phyloP scores from a whole-genome alignment of 1,140 invertebrate species.

The Ephestia elutella region DNA sequence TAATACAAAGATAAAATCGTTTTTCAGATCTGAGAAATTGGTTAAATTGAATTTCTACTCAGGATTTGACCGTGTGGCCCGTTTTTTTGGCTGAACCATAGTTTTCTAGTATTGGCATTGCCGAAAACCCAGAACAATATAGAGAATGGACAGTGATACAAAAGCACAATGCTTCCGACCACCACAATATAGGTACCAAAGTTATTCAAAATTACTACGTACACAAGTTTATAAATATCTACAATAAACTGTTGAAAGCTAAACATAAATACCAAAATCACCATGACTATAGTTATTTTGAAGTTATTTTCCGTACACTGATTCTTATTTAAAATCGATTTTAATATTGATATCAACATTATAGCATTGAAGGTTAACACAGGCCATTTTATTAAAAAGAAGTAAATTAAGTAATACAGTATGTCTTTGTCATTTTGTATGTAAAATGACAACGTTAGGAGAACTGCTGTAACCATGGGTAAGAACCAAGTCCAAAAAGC shows the following conservation, averaged over 20 bases:
- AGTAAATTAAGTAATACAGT: conserved; percentile 29
- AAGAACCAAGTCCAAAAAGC: conserved; percentile 39
- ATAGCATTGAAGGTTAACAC: conserved; percentile 40
- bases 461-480: conserved; percentile 24
- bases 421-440: conserved; percentile 20
- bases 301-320: conserved; percentile 36
- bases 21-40: conserved; percentile 5
- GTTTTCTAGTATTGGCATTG: conserved; percentile 47
- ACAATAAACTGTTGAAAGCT: conserved; percentile 49
- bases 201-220: conserved; percentile 17
- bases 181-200: conserved; percentile 26
- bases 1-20: not conserved
- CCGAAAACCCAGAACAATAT: conserved; percentile 64
- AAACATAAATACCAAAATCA: conserved; percentile 50
- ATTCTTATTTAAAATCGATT: conserved; percentile 40
- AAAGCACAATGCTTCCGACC: conserved; percentile 33
- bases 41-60: not conserved
- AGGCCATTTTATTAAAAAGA: conserved; percentile 55
- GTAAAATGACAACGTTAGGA: conserved; percentile 23
- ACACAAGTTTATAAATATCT: conserved; percentile 42
- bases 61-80: not conserved
- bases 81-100: conserved; percentile 40
- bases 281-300: conserved; percentile 46
- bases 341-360: conserved; percentile 39
- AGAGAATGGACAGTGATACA: conserved; percentile 56